phyloP scores from a whole-genome alignment of 2,113 vertebrate genomes.

The Galeopterus variegatus region DNA sequence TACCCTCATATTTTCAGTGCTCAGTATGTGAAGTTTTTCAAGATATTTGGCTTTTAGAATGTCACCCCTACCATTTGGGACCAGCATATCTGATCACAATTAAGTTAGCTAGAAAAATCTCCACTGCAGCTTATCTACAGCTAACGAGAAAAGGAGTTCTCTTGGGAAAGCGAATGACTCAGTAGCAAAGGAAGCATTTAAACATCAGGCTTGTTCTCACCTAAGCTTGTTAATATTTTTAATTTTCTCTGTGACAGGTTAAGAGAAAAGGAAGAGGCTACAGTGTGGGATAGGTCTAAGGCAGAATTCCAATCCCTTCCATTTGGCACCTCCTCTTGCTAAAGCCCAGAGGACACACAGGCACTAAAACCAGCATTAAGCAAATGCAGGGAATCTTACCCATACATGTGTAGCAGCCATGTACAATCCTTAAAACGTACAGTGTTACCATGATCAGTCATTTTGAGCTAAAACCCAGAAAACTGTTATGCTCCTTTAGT shows the following conservation, averaged over 20 bases:
- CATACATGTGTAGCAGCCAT: neutral
- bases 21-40: neutral
- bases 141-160: conserved; percentile 5
- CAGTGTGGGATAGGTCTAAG: neutral
- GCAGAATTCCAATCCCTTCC: neutral
- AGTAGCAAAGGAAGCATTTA: neutral
- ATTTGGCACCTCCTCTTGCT: neutral
- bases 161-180: neutral
- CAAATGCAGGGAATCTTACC: neutral
- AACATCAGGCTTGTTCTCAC: neutral
- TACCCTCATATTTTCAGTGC: neutral
- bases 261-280: neutral
- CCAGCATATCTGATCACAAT: neutral
- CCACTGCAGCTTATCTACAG: neutral
- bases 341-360: neutral
- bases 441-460: neutral
- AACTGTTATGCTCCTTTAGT: neutral
- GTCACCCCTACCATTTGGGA: neutral
- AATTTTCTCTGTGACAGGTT: neutral
- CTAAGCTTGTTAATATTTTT: neutral
- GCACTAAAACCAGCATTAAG: neutral
- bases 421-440: neutral
- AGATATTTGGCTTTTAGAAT: neutral
- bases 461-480: neutral
- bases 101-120: neutral